Evolutionary conservation across 2,113 vertebrate species (phyloP).

Genomic region (Heloderma charlesbogerti): DNA sequence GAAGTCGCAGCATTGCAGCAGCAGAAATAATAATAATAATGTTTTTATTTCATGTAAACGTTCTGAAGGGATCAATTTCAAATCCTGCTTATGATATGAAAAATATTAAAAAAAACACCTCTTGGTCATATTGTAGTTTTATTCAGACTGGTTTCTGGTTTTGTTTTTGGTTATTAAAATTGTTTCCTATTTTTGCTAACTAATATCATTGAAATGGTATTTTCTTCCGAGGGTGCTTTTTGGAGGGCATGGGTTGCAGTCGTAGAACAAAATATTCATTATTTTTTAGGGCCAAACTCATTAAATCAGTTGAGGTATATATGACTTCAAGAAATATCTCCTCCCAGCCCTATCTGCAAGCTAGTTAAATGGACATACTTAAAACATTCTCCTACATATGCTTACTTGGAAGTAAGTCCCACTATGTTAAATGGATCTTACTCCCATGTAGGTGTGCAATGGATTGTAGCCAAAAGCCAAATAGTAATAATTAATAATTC

Average conservation of each 20-base stretch:
- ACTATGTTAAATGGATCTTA: neutral
- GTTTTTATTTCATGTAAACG: conserved; percentile 96
- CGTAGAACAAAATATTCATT: neutral
- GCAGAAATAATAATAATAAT: conserved; percentile 81
- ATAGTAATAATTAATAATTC: neutral
- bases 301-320: neutral
- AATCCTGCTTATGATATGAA: conserved; percentile 99
- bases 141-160: conserved; percentile 99
- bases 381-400: neutral
- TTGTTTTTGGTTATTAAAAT: conserved; percentile 95
- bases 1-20: conserved; percentile 96
- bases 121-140: conserved; percentile 97
- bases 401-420: neutral
- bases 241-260: conserved; percentile 54
- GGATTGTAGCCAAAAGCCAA: neutral
- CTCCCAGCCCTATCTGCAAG: neutral
- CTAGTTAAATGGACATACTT: neutral
- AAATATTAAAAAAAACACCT: conserved; percentile 87
- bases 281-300: neutral
- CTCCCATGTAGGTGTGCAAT: neutral
- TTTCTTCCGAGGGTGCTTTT: conserved; percentile 80
- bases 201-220: conserved; percentile 99
- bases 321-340: neutral
- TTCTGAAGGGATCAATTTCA: conserved; percentile 97
- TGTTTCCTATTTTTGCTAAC: conserved; percentile 99